Percentiles rank a stretch among this genome's conserved stretches.
Conservation (phyloP, 2,888 invertebrate species). For the Zygothrica quintamaculata region DNA sequence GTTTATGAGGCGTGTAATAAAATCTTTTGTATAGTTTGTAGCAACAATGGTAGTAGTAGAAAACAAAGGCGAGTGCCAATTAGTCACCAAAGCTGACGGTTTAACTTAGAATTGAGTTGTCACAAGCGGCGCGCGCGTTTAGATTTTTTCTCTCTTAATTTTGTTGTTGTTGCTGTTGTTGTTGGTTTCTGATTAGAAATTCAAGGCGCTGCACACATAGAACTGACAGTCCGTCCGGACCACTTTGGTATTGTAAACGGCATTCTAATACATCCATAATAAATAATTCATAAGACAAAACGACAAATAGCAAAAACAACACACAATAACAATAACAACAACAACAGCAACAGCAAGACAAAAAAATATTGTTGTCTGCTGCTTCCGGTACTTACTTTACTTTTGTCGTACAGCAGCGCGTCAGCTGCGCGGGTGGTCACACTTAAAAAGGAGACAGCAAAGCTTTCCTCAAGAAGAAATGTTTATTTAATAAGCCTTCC, state of each 20-base stretch:
- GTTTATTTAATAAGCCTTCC: constrained; percentile 9
- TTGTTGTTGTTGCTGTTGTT: no score
- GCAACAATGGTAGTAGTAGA: constrained; percentile 34
- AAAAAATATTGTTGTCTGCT: constrained; percentile 18
- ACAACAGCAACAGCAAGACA: not conserved
- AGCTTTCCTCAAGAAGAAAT: constrained; percentile 7
- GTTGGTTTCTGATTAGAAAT: constrained; percentile 77
- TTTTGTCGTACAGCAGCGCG: constrained; percentile 34
- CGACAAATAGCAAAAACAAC: constrained; percentile 41
- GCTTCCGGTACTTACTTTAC: constrained; percentile 71
- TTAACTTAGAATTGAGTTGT: constrained; percentile 49
- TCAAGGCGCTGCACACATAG: constrained; percentile 54
- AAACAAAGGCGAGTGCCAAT: constrained; percentile 62
- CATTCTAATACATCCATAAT: constrained; percentile 63
- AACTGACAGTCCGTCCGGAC: constrained; percentile 22
- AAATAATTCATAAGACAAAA: constrained; percentile 69
- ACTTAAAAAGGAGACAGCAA: constrained; percentile 4
- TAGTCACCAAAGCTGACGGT: constrained; percentile 50
- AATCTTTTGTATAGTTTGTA: constrained; percentile 11
- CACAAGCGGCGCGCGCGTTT: constrained; percentile 46
- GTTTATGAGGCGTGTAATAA: constrained; percentile 42
- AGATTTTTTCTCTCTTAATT: no score
- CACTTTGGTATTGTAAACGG: constrained; percentile 69
- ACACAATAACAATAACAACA: constrained; percentile 27
- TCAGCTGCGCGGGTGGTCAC: constrained; percentile 57